phyloP scores from a whole-genome alignment of 2,888 invertebrate genomes.

The Stenolophus ochropezus region DNA sequence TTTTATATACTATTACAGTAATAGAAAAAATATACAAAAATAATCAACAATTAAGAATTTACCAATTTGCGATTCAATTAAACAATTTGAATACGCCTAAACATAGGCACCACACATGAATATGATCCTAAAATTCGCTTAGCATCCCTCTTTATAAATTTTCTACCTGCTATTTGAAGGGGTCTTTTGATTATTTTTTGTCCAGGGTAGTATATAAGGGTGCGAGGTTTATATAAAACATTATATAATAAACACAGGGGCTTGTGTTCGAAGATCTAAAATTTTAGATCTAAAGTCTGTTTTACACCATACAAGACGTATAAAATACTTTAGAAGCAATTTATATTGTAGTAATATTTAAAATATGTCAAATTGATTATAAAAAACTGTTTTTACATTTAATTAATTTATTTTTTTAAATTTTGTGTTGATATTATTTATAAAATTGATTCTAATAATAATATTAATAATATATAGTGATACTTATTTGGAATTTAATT shows the following conservation, averaged over 20 bases:
- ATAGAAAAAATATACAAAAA: too few relatives aligned
- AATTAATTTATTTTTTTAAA: too few relatives aligned
- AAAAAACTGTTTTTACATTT: too few relatives aligned
- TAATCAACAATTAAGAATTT: neutral
- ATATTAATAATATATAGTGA: too few relatives aligned
- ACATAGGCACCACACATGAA: neutral
- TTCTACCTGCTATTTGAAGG: conserved; percentile 42
- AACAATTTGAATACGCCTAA: neutral
- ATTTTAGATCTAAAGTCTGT: conserved; percentile 27
- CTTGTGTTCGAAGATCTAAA: neutral
- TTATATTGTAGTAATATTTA: too few relatives aligned
- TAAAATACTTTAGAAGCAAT: too few relatives aligned
- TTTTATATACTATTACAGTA: too few relatives aligned
- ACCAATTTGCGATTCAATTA: neutral
- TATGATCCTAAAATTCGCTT: conserved; percentile 33
- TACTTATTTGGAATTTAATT: too few relatives aligned
- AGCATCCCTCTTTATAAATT: conserved; percentile 15
- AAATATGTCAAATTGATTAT: too few relatives aligned
- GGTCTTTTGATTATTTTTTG: conserved; percentile 18
- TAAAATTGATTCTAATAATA: too few relatives aligned
- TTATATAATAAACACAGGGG: conserved; percentile 15
- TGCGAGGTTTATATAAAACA: conserved; percentile 13
- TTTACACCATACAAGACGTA: too few relatives aligned
- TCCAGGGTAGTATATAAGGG: conserved; percentile 23
- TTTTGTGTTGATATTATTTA: too few relatives aligned